A percentile compares a stretch with the other conserved stretches of the same genome.
phyloP scores from a whole-genome alignment of 2,888 invertebrate genomes.

The Agrotis exclamationis region DNA sequence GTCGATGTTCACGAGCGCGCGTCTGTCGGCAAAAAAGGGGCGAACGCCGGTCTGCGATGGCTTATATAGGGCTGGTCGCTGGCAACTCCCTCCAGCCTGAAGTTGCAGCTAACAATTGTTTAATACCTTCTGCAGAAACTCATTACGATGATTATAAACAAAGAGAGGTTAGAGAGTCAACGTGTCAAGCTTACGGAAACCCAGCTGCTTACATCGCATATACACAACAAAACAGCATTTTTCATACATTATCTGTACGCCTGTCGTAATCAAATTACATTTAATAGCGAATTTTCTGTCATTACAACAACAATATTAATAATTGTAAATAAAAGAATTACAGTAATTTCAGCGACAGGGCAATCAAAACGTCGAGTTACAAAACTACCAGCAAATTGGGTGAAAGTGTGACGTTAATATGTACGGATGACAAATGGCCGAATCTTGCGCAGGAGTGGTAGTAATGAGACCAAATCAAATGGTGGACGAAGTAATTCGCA shows the following conservation, averaged over 20 bases:
- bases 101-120: too few species aligned
- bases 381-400: slow-evolving; percentile 84
- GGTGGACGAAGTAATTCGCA: slow-evolving; percentile 81
- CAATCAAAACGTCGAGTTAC: slow-evolving; percentile 82
- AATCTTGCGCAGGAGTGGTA: slow-evolving; percentile 76
- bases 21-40: too few species aligned
- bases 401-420: slow-evolving; percentile 89
- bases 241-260: slow-evolving; percentile 57
- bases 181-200: slow-evolving; percentile 56
- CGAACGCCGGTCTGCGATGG: too few species aligned
- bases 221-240: slow-evolving; percentile 41
- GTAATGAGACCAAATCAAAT: slow-evolving; percentile 83
- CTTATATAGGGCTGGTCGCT: too few species aligned
- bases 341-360: slow-evolving; percentile 74
- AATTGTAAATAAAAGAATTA: slow-evolving; percentile 77
- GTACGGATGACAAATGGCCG: slow-evolving; percentile 87
- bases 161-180: slow-evolving; percentile 57
- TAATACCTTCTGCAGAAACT: slow-evolving; percentile 27
- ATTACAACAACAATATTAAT: slow-evolving; percentile 70
- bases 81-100: too few species aligned
- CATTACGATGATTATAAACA: slow-evolving; percentile 40
- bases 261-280: slow-evolving; percentile 68
- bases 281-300: slow-evolving; percentile 67
- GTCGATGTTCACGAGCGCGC: too few species aligned
- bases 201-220: slow-evolving; percentile 42